Evolutionary conservation across 2,888 invertebrate genomes (phyloP).

Genomic region (Cheilosia grossa): DNA sequence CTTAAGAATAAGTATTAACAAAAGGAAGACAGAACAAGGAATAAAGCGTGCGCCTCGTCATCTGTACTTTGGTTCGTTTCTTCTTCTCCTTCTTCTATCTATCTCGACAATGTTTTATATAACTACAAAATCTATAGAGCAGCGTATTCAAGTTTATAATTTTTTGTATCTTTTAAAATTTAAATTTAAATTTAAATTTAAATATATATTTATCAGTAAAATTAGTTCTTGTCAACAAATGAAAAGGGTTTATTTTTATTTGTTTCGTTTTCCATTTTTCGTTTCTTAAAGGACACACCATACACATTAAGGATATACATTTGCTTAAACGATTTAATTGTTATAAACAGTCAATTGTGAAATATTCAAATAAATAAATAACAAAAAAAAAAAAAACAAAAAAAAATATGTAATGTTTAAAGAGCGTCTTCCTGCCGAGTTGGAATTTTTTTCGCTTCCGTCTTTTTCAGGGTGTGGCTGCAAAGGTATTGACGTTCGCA

Average conservation of each 20-base stretch:
- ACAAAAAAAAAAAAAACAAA: conserved; percentile 9
- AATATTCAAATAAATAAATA: conserved; percentile 75
- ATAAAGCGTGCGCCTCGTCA: conserved; percentile 63
- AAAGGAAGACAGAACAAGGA: conserved; percentile 19
- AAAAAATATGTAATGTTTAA: conserved; percentile 18
- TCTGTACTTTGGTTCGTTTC: conserved; percentile 67
- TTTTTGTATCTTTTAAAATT: conserved; percentile 71
- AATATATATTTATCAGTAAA: conserved; percentile 68
- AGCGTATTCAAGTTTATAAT: conserved; percentile 66
- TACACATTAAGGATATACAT: conserved; percentile 75
- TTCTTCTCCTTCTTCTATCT: conserved; percentile 49
- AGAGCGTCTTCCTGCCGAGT: not conserved
- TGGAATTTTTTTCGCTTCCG: conserved; percentile 2
- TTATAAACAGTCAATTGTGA: conserved; percentile 75
- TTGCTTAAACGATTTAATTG: conserved; percentile 75
- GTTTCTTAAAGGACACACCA: conserved; percentile 73
- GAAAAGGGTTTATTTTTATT: conserved; percentile 28
- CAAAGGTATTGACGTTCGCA: conserved; percentile 24
- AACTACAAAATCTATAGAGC: conserved; percentile 62
- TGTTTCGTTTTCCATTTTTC: conserved; percentile 39
- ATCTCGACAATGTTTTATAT: conserved; percentile 72
- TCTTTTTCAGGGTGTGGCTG: conserved; percentile 54
- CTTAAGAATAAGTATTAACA: conserved; percentile 48
- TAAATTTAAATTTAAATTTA: conserved; percentile 8
- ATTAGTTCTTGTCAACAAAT: conserved; percentile 73